Percentiles rank a stretch among this genome's conserved stretches.
Conservation (phyloP, 1,140 invertebrate genomes). For the Drosophila novamexicana region DNA sequence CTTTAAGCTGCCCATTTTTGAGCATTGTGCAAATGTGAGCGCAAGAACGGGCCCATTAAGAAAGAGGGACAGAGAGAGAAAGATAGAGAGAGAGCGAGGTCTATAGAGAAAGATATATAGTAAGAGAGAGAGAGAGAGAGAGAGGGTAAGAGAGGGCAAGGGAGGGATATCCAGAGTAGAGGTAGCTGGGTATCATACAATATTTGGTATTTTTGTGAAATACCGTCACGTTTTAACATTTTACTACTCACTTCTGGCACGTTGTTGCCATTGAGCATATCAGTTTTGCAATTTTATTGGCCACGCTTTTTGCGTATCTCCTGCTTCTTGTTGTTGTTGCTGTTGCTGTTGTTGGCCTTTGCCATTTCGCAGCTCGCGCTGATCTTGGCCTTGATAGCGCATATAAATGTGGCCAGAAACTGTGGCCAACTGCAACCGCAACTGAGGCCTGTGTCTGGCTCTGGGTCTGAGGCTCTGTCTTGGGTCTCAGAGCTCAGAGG, state of each 20-base stretch:
- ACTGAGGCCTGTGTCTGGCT: too few relatives aligned
- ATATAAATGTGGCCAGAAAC: conserved; percentile 63
- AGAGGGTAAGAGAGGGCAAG: neutral
- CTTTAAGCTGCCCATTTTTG: conserved; percentile 41
- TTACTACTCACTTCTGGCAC: conserved; percentile 82
- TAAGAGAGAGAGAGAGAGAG: neutral
- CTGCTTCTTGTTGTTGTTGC: conserved; percentile 11
- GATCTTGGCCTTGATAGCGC: conserved; percentile 81
- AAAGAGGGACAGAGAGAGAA: conserved; percentile 10
- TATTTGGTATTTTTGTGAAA: conserved; percentile 78
- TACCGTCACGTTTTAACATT: conserved; percentile 81
- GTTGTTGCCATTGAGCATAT: conserved; percentile 82
- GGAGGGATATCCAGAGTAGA: neutral
- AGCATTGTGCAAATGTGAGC: conserved; percentile 66
- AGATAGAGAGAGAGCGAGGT: neutral
- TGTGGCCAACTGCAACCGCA: conserved; percentile 20
- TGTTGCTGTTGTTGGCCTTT: conserved; percentile 18
- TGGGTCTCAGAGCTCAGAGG: conserved; percentile 6
- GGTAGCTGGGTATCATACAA: conserved; percentile 38
- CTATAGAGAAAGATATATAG: neutral
- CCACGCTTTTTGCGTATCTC: conserved; percentile 74
- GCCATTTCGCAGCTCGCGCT: conserved; percentile 53
- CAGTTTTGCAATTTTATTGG: conserved; percentile 80
- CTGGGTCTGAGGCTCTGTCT: neutral
- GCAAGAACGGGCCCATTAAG: conserved; percentile 13